phyloP scores from a whole-genome alignment of 2,797 vertebrate genomes.

The Choloepus didactylus region DNA sequence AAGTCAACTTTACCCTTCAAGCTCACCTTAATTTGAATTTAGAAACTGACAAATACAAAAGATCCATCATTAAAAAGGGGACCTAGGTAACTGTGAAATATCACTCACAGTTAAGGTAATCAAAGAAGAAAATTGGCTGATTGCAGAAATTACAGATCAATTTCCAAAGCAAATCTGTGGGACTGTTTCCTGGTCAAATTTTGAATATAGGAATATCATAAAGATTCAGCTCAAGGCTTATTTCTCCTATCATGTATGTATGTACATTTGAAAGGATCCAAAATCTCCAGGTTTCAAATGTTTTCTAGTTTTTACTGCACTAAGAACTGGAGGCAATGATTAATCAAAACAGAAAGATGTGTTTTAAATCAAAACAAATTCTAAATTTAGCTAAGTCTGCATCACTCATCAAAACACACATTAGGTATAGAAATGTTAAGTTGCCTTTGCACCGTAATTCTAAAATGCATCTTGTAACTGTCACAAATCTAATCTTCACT shows the following conservation, averaged over 20 bases:
- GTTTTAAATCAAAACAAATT: conserved; percentile 61
- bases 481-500: conserved; percentile 61
- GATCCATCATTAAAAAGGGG: conserved; percentile 48
- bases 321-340: conserved; percentile 39
- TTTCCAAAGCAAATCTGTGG: conserved; percentile 68
- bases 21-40: conserved; percentile 73
- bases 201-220: conserved; percentile 34
- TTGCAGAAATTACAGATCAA: conserved; percentile 2
- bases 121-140: conserved; percentile 64
- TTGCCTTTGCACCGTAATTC: conserved; percentile 19
- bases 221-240: conserved; percentile 51
- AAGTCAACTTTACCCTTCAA: conserved; percentile 68
- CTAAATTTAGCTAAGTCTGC: conserved; percentile 35
- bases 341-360: background rate
- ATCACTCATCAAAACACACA: conserved; percentile 5
- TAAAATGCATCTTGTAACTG: conserved; percentile 35
- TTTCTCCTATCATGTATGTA: background rate
- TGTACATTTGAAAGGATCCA: background rate
- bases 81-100: conserved; percentile 52
- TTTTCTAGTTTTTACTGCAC: conserved; percentile 35
- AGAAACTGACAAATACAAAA: conserved; percentile 74
- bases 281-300: conserved; percentile 9
- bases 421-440: background rate
- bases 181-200: conserved; percentile 45
- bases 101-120: conserved; percentile 40